Evolutionary conservation across 2,888 invertebrate genomes (phyloP).

Genomic region (Xylocampa areola): DNA sequence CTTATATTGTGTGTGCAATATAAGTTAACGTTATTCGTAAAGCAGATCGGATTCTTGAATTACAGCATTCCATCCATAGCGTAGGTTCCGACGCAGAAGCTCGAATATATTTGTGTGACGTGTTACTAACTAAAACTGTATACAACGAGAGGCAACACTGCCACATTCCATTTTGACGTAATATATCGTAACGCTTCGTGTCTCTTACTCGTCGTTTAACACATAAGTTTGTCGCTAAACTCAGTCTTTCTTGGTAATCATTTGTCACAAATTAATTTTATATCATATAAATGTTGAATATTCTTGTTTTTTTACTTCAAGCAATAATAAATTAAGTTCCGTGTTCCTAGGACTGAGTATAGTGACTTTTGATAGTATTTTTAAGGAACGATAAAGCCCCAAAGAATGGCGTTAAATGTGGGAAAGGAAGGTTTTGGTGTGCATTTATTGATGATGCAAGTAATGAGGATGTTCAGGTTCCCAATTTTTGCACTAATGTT

Average conservation of each 20-base stretch:
- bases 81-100: constrained; percentile 51
- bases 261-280: constrained; percentile 12
- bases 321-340: constrained; percentile 11
- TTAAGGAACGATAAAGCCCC: constrained; percentile 43
- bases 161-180: constrained; percentile 67
- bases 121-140: constrained; percentile 50
- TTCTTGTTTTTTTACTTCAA: constrained; percentile 1
- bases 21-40: constrained; percentile 65
- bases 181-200: constrained; percentile 36
- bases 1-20: constrained; percentile 68
- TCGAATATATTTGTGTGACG: constrained; percentile 46
- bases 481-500: constrained; percentile 23
- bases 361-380: constrained; percentile 31
- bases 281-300: background rate
- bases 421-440: constrained; percentile 14
- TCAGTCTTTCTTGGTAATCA: constrained; percentile 10
- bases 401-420: constrained; percentile 29
- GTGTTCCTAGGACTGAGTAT: constrained; percentile 21
- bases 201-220: constrained; percentile 21
- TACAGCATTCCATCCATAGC: constrained; percentile 76
- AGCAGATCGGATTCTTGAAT: constrained; percentile 57
- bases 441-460: background rate
- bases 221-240: constrained; percentile 19
- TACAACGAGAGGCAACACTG: constrained; percentile 70
- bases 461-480: constrained; percentile 8